These are phyloP conservation scores for Drosophila pachea DNA, from an alignment of 1,140 invertebrate species.

Conservation along the genomic window DNA sequence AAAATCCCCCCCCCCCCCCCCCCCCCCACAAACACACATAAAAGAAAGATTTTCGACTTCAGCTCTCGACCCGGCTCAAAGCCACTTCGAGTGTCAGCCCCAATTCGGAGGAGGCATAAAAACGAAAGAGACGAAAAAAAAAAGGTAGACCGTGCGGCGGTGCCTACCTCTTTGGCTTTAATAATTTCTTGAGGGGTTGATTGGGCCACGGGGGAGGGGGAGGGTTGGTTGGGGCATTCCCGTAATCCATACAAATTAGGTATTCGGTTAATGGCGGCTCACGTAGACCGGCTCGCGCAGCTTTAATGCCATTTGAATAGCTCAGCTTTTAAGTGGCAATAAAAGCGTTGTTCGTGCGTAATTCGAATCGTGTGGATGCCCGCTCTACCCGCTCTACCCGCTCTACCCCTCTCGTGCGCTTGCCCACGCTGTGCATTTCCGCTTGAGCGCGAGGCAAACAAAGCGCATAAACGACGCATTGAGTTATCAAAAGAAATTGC, in stretches of 20 bases:
- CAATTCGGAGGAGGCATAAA: neutral
- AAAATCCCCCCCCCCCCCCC: neutral
- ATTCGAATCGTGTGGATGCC: slow-evolving; percentile 17
- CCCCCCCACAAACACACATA: no score
- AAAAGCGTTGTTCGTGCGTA: slow-evolving; percentile 44
- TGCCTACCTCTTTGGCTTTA: slow-evolving; percentile 2
- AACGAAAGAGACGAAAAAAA: no score
- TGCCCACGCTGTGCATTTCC: slow-evolving; percentile 32
- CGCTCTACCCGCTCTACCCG: no score
- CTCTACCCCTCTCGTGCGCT: no score
- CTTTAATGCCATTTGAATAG: slow-evolving; percentile 40
- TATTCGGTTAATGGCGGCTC: slow-evolving; percentile 31
- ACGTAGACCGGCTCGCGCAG: slow-evolving; percentile 18
- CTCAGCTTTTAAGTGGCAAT: slow-evolving; percentile 42
- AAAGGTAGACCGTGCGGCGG: neutral
- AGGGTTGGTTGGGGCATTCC: slow-evolving; percentile 14
- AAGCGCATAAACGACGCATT: slow-evolving; percentile 52
- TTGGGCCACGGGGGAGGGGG: neutral
- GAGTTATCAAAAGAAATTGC: slow-evolving; percentile 52
- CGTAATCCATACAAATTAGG: slow-evolving; percentile 25
- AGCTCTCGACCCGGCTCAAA: neutral
- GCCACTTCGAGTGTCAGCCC: neutral
- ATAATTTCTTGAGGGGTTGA: slow-evolving; percentile 7
- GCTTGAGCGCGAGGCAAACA: slow-evolving; percentile 45
- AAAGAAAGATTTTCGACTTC: neutral